A percentile compares a stretch with the other conserved stretches of the same genome.
phyloP scores from a whole-genome alignment of 2,888 invertebrate species.

The Heliothis peltigera region DNA sequence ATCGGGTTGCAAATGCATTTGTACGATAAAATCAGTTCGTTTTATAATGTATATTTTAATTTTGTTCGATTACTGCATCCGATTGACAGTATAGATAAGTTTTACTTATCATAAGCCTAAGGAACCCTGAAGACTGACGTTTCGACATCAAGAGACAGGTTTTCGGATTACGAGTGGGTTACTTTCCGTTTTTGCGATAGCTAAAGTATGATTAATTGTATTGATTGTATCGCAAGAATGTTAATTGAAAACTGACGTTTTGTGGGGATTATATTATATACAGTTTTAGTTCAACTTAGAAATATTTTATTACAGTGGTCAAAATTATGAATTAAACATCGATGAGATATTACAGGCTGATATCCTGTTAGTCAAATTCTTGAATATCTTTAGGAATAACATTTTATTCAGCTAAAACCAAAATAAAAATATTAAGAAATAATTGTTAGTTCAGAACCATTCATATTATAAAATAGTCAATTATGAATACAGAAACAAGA shows the following conservation, averaged over 20 bases:
- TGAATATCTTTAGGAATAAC: no score
- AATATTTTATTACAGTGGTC: conserved; percentile 18
- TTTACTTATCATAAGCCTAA: conserved; percentile 45
- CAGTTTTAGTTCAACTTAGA: conserved; percentile 36
- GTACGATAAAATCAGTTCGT: conserved; percentile 34
- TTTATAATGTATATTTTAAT: conserved; percentile 33
- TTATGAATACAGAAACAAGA: conserved; percentile 59
- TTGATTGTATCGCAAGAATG: conserved; percentile 71
- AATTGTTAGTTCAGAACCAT: conserved; percentile 42
- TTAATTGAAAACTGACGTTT: conserved; percentile 74
- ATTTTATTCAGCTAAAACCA: conserved; percentile 26
- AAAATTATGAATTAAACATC: background rate
- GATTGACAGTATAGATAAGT: conserved; percentile 40
- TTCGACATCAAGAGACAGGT: conserved; percentile 66
- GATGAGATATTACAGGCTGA: no score
- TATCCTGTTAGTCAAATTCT: background rate
- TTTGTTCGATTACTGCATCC: conserved; percentile 24
- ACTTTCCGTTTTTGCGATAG: conserved; percentile 75
- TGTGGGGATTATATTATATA: conserved; percentile 49
- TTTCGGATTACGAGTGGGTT: conserved; percentile 66
- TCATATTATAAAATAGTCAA: conserved; percentile 53
- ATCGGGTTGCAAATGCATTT: conserved; percentile 41
- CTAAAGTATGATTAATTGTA: conserved; percentile 75
- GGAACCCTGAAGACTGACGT: conserved; percentile 55
- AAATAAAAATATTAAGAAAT: conserved; percentile 38